These are phyloP conservation scores for Bettongia penicillata DNA, from an alignment of 2,113 vertebrate species.

Conservation along the genomic window DNA sequence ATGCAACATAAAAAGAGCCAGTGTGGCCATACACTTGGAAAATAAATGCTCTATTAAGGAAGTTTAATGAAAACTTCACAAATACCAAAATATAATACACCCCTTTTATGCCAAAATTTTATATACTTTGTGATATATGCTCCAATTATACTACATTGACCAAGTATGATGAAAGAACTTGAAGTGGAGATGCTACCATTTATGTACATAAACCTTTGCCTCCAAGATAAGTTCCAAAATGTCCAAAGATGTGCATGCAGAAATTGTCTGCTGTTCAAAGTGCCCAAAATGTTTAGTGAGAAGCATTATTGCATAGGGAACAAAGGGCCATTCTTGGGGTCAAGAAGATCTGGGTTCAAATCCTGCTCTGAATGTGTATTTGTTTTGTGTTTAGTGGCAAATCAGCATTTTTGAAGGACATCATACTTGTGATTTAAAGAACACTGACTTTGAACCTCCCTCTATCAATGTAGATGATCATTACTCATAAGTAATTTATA, in stretches of 20 bases:
- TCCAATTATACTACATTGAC: background rate
- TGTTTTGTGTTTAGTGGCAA: background rate
- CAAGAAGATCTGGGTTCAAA: background rate
- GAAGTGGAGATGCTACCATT: background rate
- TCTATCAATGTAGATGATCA: background rate
- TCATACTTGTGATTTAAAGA: background rate
- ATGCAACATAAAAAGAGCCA: conserved; percentile 53
- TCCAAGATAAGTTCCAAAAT: background rate
- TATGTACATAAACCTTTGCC: background rate
- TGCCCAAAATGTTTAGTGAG: background rate
- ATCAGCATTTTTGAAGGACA: background rate
- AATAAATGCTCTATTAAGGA: background rate
- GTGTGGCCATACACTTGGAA: background rate
- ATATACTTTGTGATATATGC: background rate
- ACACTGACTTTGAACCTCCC: background rate
- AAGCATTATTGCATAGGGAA: background rate
- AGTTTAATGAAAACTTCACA: background rate
- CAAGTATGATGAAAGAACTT: background rate
- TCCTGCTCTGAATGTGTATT: background rate
- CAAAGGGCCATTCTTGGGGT: background rate
- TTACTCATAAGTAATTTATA: background rate
- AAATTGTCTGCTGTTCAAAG: background rate
- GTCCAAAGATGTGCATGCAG: background rate
- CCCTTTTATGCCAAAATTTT: background rate
- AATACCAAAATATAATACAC: background rate